phyloP scores from a whole-genome alignment of 53 echinoderm and acorn worm genomes.

The Pentamera pediparva region DNA sequence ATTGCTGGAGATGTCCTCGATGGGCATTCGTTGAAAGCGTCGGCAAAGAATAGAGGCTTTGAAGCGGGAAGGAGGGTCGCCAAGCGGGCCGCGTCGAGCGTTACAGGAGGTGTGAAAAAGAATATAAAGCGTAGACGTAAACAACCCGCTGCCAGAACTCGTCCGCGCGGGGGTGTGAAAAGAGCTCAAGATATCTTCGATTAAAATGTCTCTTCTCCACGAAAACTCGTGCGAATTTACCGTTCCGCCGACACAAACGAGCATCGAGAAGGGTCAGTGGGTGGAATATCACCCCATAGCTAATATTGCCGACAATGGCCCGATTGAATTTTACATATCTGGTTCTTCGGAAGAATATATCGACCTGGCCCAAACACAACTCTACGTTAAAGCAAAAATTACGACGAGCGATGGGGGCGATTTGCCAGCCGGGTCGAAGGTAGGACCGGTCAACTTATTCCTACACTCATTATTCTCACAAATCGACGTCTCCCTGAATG shows the following conservation, averaged over 20 bases:
- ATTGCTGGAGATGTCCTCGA: constrained; percentile 10
- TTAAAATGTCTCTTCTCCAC: constrained; percentile 66
- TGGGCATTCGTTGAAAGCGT: constrained; percentile 8
- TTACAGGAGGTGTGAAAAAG: neutral
- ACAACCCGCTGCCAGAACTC: neutral
- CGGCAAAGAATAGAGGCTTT: constrained; percentile 1
- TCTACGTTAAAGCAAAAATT: constrained; percentile 42
- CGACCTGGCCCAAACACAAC: constrained; percentile 45
- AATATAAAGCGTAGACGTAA: neutral
- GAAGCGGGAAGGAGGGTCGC: constrained; percentile 26
- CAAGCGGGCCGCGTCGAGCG: neutral
- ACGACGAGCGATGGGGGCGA: constrained; percentile 39
- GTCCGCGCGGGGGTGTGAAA: constrained; percentile 10
- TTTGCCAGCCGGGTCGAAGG: constrained; percentile 23
- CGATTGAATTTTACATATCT: constrained; percentile 44
- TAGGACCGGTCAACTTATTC: constrained; percentile 56
- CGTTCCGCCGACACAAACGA: constrained; percentile 43
- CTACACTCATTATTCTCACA: constrained; percentile 59
- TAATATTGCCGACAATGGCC: constrained; percentile 34
- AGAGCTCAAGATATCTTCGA: constrained; percentile 27
- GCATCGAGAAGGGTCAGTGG: constrained; percentile 36
- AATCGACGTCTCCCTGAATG: constrained; percentile 59
- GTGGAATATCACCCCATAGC: constrained; percentile 56
- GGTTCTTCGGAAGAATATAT: constrained; percentile 48
- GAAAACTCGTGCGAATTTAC: constrained; percentile 62